phyloP scores from a whole-genome alignment of 2,113 vertebrate genomes.

The Motacilla tschutschensis region DNA sequence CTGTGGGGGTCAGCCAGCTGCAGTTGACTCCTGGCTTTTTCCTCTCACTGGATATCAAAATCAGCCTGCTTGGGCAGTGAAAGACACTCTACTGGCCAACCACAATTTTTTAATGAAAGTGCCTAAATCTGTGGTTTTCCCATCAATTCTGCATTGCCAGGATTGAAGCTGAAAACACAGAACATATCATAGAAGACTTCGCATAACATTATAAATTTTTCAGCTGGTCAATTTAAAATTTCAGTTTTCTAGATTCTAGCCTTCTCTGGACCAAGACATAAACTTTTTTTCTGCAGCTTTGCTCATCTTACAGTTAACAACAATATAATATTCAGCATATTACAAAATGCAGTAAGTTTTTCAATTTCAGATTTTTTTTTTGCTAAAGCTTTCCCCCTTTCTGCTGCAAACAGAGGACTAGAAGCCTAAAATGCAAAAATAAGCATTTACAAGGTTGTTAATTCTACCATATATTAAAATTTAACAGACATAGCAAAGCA shows the following conservation, averaged over 20 bases:
- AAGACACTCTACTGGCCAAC: not conserved
- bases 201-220: not conserved
- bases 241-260: not conserved
- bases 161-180: not conserved
- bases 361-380: not conserved
- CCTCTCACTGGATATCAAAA: not conserved
- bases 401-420: not conserved
- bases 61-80: not conserved
- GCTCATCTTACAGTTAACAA: not conserved
- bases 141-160: not conserved
- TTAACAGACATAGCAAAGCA: not conserved
- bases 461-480: not conserved
- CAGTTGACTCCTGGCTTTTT: not conserved
- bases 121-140: not conserved
- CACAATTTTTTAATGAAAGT: not conserved
- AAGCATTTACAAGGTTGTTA: not conserved
- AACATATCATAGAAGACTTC: not conserved
- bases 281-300: not conserved
- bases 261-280: not conserved
- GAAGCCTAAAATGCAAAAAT: not conserved
- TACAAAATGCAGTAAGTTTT: not conserved
- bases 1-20: not conserved
- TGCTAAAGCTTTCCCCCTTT: not conserved
- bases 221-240: not conserved
- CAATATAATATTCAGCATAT: not conserved